A percentile compares a stretch with the other conserved stretches of the same genome.
These are phyloP conservation scores for Pseudochirops cupreus DNA, from an alignment of 2,797 vertebrate species.

Conservation along the genomic window DNA sequence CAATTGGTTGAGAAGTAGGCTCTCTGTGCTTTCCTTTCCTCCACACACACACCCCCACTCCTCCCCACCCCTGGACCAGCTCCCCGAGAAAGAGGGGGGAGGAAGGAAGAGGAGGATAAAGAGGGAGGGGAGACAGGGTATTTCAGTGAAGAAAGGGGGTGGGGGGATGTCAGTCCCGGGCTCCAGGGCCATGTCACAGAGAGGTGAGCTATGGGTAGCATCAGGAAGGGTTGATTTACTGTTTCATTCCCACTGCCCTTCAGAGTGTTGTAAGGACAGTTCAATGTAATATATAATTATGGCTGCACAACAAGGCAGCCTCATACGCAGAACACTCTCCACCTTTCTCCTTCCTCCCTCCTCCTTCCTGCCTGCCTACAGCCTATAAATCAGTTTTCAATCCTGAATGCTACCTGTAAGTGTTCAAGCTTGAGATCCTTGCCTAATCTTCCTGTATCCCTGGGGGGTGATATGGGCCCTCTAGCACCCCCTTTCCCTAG, in stretches of 20 bases:
- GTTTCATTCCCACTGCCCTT: slow-evolving; percentile 81
- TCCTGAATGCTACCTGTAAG: slow-evolving; percentile 75
- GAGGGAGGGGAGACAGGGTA: not conserved
- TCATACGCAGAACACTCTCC: slow-evolving; percentile 64
- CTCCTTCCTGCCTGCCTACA: slow-evolving; percentile 36
- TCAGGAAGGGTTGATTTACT: slow-evolving; percentile 66
- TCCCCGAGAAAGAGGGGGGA: not conserved
- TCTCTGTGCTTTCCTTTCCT: not conserved
- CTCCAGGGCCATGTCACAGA: slow-evolving; percentile 51
- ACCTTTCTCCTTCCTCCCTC: slow-evolving; percentile 52
- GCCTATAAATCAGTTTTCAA: slow-evolving; percentile 82
- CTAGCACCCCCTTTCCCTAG: not conserved
- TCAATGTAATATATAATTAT: slow-evolving; percentile 68
- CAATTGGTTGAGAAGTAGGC: not conserved
- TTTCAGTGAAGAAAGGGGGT: not conserved
- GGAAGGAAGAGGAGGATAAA: not conserved
- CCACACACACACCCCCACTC: not conserved
- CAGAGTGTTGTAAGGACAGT: slow-evolving; percentile 76
- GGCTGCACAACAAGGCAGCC: slow-evolving; percentile 54
- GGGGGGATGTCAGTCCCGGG: slow-evolving; percentile 48
- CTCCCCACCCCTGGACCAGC: not conserved
- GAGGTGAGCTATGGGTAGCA: slow-evolving; percentile 48
- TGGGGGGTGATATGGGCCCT: slow-evolving; percentile 32
- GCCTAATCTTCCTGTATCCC: slow-evolving; percentile 66
- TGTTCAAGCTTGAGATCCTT: slow-evolving; percentile 65